Base-by-base conservation (phyloP, 2,113 vertebrate genomes). In the Phalacrocorax pelagicus region DNA sequence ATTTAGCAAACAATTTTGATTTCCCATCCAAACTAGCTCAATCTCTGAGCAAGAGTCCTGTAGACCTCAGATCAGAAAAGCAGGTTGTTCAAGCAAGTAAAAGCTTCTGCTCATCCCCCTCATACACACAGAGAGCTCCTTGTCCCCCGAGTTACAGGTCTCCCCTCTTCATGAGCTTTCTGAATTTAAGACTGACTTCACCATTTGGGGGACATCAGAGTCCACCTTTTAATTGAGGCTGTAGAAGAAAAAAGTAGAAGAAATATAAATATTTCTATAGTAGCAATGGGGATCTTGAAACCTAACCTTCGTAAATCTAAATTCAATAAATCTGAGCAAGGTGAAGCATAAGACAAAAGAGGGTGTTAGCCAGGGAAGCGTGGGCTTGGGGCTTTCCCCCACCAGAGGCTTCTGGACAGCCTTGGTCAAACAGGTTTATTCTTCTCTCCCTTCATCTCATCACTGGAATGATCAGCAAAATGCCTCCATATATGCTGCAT, bases 401-500 rank as follows among this genome's bases (percentile, higher is more conserved):
- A 59, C n/a, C 15, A 88, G 30, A 57, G 23, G 26, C 5, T 58
- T 61, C 29, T 75, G 91, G 36, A 20, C 24, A 40, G 24, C 12
- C 52, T 27, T 57, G 49, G 42, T 5, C 20, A 61, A 52, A n/a
- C 0, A 7, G 6, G 6, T 73, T 77, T 5, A 0, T 29, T 54
- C 36, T 77, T 66, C 49, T 73, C 8, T 38, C 30, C n/a, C 29
- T 62, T 3, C 0, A 5, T 77, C 46, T 42, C 55, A 21, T 27
- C 75, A 59, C 38, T 69, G 15, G 24, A 86, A 66, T 1, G 2
- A 65, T 11, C 73, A 42, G 12, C 21, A 57, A 91, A 83, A 80
- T 4, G 12, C 65, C 52, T 46, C 71, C 5, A 1, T 5, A 5
- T 1, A 3, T 0, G 1, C 47, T 67, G 47, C 0, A 0, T 32